These are phyloP conservation scores for Heliangelus exortis DNA, from an alignment of 2,797 vertebrate genomes.

Conservation along the genomic window DNA sequence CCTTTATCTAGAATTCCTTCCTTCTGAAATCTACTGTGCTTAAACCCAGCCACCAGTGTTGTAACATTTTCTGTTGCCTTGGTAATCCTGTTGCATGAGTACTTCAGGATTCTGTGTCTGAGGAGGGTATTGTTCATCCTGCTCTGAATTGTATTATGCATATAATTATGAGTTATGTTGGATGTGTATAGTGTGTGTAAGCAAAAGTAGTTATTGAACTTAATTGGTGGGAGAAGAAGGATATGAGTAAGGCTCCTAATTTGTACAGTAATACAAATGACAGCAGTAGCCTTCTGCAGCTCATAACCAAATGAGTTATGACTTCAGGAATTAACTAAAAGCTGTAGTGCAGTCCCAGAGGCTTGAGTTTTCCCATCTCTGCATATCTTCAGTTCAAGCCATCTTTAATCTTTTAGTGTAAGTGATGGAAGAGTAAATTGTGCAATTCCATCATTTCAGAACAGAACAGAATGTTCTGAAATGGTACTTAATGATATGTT, in stretches of 20 bases:
- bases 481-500: neutral
- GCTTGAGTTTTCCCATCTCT: neutral
- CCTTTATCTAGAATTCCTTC: neutral
- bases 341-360: neutral
- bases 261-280: neutral
- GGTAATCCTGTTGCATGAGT: neutral
- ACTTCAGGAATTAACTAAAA: constrained; percentile 16
- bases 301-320: constrained; percentile 1
- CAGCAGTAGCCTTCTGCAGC: neutral
- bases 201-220: neutral
- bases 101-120: neutral
- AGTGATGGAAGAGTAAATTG: neutral
- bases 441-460: neutral
- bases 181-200: neutral
- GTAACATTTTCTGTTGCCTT: neutral
- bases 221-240: neutral
- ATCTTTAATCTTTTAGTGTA: neutral
- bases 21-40: neutral
- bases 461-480: neutral
- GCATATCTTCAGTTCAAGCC: neutral
- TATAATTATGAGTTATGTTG: neutral
- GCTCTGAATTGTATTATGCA: neutral
- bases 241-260: neutral
- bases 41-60: neutral
- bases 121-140: neutral